Conservation (phyloP, 2,113 vertebrate genomes). For the Mesocricetus auratus region DNA sequence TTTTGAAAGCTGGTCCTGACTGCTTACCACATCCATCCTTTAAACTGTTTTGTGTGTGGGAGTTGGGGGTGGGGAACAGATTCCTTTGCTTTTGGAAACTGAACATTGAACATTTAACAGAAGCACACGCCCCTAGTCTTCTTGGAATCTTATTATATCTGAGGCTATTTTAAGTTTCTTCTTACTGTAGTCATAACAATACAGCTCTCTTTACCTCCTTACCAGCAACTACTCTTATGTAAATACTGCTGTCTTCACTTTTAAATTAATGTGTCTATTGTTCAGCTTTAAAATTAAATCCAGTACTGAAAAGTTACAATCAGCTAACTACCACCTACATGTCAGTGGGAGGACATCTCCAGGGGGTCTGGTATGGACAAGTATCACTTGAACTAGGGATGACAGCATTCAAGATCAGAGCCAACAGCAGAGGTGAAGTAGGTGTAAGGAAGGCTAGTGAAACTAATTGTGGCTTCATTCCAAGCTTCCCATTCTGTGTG, state of each 20-base stretch:
- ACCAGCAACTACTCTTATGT: constrained; percentile 6
- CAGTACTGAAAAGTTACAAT: constrained; percentile 1
- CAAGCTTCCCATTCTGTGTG: background rate
- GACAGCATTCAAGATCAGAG: background rate
- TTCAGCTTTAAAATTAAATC: constrained; percentile 50
- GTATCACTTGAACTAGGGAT: constrained; percentile 27
- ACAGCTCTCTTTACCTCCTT: background rate
- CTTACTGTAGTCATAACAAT: background rate
- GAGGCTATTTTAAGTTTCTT: constrained; percentile 36
- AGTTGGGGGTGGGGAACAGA: background rate
- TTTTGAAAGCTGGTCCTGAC: background rate
- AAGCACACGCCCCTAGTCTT: background rate
- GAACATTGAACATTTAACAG: constrained; percentile 2
- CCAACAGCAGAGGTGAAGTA: constrained; percentile 31
- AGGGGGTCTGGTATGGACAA: background rate
- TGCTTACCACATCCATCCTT: background rate
- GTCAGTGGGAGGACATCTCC: background rate
- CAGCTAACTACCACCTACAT: background rate
- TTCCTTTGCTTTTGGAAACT: constrained; percentile 30
- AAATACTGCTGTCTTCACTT: constrained; percentile 32
- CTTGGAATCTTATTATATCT: background rate
- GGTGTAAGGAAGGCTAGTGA: background rate
- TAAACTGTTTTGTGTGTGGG: background rate
- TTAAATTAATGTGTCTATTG: background rate
- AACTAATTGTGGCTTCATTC: background rate